Evolutionary conservation across 2,888 invertebrate species (phyloP), one percentile per base, ranked within the genome.

Genomic region (Melinaea marsaeus): DNA sequence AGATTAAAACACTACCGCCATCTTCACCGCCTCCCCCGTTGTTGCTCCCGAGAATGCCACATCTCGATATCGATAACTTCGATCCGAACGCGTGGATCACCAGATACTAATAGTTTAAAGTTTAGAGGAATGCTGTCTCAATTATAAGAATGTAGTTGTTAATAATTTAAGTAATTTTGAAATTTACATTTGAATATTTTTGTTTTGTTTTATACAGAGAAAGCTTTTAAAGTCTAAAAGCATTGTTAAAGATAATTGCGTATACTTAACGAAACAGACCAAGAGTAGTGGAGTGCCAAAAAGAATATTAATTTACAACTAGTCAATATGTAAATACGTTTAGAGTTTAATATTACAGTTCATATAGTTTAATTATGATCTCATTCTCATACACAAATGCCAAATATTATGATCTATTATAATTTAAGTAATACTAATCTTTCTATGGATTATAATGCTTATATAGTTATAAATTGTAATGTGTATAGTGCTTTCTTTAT

Each of bases 51-150:
- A 80, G 88, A 37, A 76, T 85, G 51, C 83, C 85, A 13, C 80
- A 78, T 34, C 71, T 86, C 32, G 86, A 88, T 62, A 86, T 88
- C 67, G 84, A 87, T 69, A 83, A 84, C 57, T 88, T 90, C 68
- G 89, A 90, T 67, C 90, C 89, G 3, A 86, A 77, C 61, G 86
- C 88, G 46, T 90, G 90, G 90, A 73, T 88, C n/a, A 85, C 87
- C 34, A 83, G 84, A 59, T 88, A 87, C 70, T 83, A 81, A 71
- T 55, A 6, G 32, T 35, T n/a, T 13, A 54, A 51, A 34, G 13
- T 13, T 9, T 34, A 4, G n/a, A 5, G 13, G 11, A 32, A n/a
- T 32, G 9, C 32, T 9, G 42, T 42, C 9, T 42, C 42, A 9
- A 32, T 51, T 51, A 13, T 51, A 51, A 13, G 22, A 13, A 51